Percentiles rank a stretch among this genome's conserved stretches.
phyloP scores from a whole-genome alignment of 2,113 vertebrate species.

The Callospermophilus lateralis region DNA sequence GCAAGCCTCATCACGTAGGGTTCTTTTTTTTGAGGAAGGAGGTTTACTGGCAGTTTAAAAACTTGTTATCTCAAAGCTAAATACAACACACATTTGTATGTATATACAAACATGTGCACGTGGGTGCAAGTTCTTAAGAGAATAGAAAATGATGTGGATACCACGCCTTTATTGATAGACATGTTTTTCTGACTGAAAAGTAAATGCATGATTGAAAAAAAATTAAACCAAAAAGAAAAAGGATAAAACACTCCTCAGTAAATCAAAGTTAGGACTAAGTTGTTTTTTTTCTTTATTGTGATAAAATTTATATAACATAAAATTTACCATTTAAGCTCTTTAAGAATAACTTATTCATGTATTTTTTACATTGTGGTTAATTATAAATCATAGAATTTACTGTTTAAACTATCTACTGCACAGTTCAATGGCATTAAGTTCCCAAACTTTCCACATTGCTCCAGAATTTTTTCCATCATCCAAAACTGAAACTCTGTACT shows the following conservation, averaged over 20 bases:
- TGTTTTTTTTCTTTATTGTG: neutral
- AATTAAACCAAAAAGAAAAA: neutral
- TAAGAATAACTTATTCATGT: neutral
- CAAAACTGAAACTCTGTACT: neutral
- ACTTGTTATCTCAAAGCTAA: neutral
- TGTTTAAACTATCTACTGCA: neutral
- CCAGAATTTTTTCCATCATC: neutral
- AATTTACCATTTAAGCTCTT: neutral
- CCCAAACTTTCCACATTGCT: neutral
- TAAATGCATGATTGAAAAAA: neutral
- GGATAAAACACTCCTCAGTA: neutral
- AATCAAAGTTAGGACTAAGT: neutral
- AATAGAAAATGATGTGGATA: neutral
- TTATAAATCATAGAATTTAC: neutral
- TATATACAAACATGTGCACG: fast-evolving
- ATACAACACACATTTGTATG: neutral
- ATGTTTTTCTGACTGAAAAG: neutral
- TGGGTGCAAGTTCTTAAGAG: neutral
- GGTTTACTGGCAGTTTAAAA: neutral
- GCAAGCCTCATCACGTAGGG: too few species aligned
- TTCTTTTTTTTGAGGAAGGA: neutral
- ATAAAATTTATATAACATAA: neutral
- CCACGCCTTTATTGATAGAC: neutral
- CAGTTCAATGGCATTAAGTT: neutral
- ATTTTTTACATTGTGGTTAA: neutral